Evolutionary conservation across 2,888 invertebrate genomes (phyloP), one percentile per base, ranked within the genome.

Genomic region (Netelia melanura): DNA sequence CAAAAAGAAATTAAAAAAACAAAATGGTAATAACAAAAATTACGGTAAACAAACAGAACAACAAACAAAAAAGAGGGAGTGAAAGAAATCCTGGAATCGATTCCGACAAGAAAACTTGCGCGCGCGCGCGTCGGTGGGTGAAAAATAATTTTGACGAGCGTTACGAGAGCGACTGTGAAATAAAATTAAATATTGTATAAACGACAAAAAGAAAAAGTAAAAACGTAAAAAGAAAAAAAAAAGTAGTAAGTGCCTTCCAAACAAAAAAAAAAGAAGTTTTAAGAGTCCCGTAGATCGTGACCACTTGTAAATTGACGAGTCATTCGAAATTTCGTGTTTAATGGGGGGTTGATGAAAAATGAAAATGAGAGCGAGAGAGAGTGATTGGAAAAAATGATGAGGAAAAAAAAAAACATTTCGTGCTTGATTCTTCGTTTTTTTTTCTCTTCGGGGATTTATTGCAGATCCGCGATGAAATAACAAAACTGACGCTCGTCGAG

Each of bases 231-330:
- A 94, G 93, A 94, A 91, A 95, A 95, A 30, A 38, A 95, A 95
- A 95, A 95, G 96, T 96, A 96, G 96, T 96, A 96, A 97, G 96
- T 97, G 97, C 97, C 97, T 97, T 97, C 96, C 96, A 96, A 95
- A 95, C 85, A 89, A 92, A 87, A 88, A 89, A 89, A 90, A 89
- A 91, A 90, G 90, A 90, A 87, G 87, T 91, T 89, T 91, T 90
- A 93, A 90, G 92, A 93, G 92, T 94, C 93, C 92, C 94, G 93
- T 93, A 93, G 93, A 94, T 93, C 93, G 93, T 92, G 94, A 94
- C 94, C 92, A 93, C 92, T 92, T 93, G 92, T 92, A 91, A 92
- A 92, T 92, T n/a, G 91, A 91, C 90, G 87, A 90, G 90, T 92
- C 92, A 91, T 92, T 93, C 92, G 90, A 92, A 92, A 92, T 92